These are phyloP conservation scores for Scaptomyza tumidula DNA, from an alignment of 2,888 invertebrate genomes.

Conservation along the genomic window DNA sequence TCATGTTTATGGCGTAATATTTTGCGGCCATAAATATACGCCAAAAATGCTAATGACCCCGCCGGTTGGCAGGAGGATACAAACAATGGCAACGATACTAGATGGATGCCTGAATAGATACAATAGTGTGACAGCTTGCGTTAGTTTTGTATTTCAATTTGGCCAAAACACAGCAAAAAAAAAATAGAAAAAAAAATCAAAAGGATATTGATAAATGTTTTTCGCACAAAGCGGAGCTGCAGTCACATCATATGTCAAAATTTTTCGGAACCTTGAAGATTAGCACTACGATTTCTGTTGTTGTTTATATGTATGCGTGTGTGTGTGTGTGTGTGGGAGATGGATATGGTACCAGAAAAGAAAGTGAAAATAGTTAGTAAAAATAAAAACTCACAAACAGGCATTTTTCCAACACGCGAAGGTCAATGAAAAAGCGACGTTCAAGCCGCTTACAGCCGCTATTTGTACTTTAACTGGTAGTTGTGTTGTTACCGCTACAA, in stretches of 20 bases:
- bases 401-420: slow-evolving; percentile 67
- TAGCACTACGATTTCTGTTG: slow-evolving; percentile 47
- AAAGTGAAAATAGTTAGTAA: slow-evolving; percentile 19
- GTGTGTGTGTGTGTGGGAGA: not conserved
- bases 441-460: slow-evolving; percentile 61
- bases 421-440: slow-evolving; percentile 72
- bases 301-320: slow-evolving; percentile 1
- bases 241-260: slow-evolving; percentile 74
- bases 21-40: slow-evolving; percentile 77
- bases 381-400: slow-evolving; percentile 10
- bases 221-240: slow-evolving; percentile 54
- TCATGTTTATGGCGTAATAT: slow-evolving; percentile 78
- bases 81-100: slow-evolving; percentile 16
- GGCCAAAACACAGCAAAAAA: slow-evolving; percentile 17
- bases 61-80: not conserved
- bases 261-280: slow-evolving; percentile 49
- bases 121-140: slow-evolving; percentile 51
- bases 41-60: slow-evolving; percentile 77
- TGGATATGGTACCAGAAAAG: slow-evolving; percentile 2
- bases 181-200: slow-evolving; percentile 8
- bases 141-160: slow-evolving; percentile 67
- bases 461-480: slow-evolving; percentile 34
- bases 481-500: slow-evolving; percentile 48
- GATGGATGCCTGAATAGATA: slow-evolving; percentile 20
- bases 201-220: slow-evolving; percentile 72